Evolutionary conservation across 53 echinoderm and acorn worm genomes (phyloP).

Genomic region (Paelopatides confundens): DNA sequence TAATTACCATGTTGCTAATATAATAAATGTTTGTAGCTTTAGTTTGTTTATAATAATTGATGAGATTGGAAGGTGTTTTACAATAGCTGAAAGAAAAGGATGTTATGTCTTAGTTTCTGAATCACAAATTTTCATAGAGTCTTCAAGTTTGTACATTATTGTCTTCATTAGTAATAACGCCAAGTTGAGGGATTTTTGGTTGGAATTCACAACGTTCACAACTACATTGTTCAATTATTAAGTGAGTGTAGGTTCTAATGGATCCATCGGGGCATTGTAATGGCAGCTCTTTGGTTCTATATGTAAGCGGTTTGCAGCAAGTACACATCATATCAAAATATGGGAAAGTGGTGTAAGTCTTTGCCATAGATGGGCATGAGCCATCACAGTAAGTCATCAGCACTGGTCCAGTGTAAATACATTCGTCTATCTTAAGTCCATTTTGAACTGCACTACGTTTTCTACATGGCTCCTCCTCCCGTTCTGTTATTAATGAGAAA

Average conservation of each 20-base stretch:
- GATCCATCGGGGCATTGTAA: slow-evolving; percentile 23
- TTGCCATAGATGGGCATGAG: slow-evolving; percentile 18
- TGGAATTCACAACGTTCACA: slow-evolving; percentile 31
- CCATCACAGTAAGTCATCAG: slow-evolving; percentile 38
- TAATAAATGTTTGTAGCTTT: too few relatives aligned
- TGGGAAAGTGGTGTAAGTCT: not conserved
- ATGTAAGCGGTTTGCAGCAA: slow-evolving; percentile 24
- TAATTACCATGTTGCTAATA: too few relatives aligned
- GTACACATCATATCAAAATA: not conserved
- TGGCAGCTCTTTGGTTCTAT: not conserved
- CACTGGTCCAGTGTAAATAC: slow-evolving; percentile 9
- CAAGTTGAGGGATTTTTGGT: slow-evolving; percentile 11
- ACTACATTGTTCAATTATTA: not conserved
- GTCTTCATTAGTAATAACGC: not conserved
- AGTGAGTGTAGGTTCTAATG: not conserved
- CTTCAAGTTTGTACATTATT: not conserved
- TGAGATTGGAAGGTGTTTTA: too few relatives aligned
- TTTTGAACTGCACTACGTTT: not conserved
- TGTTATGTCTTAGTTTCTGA: too few relatives aligned
- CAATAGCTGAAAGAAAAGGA: too few relatives aligned
- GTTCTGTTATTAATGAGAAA: slow-evolving; percentile 3
- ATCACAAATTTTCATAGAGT: too few relatives aligned
- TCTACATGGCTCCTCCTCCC: slow-evolving; percentile 20
- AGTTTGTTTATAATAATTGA: too few relatives aligned
- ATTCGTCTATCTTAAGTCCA: not conserved